These are phyloP conservation scores for Physeter macrocephalus DNA, from an alignment of 2,113 vertebrate species.

Conservation along the genomic window DNA sequence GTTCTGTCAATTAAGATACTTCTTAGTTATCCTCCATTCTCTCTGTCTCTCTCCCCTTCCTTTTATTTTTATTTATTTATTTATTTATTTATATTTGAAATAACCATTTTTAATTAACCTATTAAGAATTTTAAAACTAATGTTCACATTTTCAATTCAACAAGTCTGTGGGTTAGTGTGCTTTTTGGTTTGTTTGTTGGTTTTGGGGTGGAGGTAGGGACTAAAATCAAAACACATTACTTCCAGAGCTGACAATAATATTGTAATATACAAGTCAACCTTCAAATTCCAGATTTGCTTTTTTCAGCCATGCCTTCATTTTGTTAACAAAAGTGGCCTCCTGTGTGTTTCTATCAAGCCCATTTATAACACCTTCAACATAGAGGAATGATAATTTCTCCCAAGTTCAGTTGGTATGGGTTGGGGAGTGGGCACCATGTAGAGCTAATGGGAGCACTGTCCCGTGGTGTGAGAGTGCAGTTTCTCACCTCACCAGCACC, in stretches of 20 bases:
- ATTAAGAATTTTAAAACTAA: conserved; percentile 27
- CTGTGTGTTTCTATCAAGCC: conserved; percentile 28
- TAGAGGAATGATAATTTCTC: neutral
- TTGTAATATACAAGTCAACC: neutral
- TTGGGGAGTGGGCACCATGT: neutral
- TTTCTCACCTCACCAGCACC: neutral
- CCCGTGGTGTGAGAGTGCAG: neutral
- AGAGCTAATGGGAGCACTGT: neutral
- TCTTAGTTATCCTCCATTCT: neutral
- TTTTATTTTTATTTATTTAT: too few species aligned
- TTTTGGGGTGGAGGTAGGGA: conserved; percentile 17
- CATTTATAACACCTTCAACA: conserved; percentile 27
- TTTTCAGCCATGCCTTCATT: conserved; percentile 33
- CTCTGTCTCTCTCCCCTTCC: neutral
- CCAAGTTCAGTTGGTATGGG: neutral
- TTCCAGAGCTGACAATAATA: neutral
- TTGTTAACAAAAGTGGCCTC: conserved; percentile 32
- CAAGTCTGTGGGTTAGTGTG: conserved; percentile 32
- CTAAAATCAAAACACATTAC: conserved; percentile 23
- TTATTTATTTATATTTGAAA: too few species aligned
- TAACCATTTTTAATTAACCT: conserved; percentile 1
- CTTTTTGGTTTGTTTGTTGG: conserved; percentile 31
- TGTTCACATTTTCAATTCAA: conserved; percentile 36
- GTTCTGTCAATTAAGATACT: neutral
- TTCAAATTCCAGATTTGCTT: conserved; percentile 39